Conservation (phyloP, 2,113 vertebrate species). For the Mesoclemmys tuberculata region DNA sequence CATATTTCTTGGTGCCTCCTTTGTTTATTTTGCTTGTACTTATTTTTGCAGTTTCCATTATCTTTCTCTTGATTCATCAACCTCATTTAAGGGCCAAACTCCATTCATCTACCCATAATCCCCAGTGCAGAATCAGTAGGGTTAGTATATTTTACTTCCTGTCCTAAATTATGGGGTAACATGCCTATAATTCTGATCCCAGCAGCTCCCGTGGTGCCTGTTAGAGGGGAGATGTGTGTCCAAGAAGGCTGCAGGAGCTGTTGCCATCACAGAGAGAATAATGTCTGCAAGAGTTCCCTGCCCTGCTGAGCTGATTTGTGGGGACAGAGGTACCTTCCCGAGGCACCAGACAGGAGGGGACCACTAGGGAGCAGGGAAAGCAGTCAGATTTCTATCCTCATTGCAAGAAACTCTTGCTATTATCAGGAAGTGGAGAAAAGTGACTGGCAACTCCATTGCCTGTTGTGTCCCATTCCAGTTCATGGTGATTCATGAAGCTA, state of each 20-base stretch:
- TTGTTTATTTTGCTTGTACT: not conserved
- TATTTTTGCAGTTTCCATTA: not conserved
- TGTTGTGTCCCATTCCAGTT: not conserved
- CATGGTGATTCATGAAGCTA: not conserved
- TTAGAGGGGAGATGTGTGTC: not conserved
- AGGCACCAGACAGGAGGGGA: not conserved
- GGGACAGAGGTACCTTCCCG: not conserved
- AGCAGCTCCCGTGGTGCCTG: not conserved
- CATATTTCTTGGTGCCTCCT: not conserved
- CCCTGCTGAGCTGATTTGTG: not conserved
- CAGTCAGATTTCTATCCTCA: not conserved
- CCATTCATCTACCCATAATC: accelerated
- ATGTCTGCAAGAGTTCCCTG: not conserved
- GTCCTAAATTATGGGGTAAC: not conserved
- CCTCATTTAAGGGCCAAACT: not conserved
- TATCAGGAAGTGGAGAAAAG: not conserved
- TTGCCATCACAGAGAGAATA: not conserved
- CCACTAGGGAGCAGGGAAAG: not conserved
- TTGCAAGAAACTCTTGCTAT: not conserved
- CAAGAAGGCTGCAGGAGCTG: not conserved
- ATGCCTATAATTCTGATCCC: not conserved
- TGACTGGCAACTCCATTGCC: not conserved
- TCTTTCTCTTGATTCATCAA: not conserved
- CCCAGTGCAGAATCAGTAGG: not conserved
- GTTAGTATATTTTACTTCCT: not conserved